Percentiles rank a stretch among this genome's conserved stretches.
Evolutionary conservation across 2,113 vertebrate species (phyloP).

Genomic region (Sporophila hypoxantha): DNA sequence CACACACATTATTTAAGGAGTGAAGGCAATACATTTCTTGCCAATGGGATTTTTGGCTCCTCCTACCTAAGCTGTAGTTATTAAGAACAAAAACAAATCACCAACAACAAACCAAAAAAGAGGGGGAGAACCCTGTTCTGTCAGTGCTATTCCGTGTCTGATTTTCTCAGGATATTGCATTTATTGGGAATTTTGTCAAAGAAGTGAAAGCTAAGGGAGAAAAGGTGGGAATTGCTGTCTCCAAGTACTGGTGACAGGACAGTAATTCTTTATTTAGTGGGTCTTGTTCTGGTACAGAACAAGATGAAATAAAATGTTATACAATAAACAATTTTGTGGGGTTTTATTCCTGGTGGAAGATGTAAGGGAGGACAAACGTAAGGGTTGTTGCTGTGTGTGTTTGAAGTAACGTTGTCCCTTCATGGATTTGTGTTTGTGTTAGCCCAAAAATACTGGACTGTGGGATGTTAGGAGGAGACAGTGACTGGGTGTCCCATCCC

Average conservation of each 20-base stretch:
- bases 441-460: neutral
- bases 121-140: rapidly evolving
- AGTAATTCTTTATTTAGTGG: neutral
- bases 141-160: neutral
- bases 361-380: neutral
- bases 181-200: neutral
- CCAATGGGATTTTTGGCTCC: neutral
- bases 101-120: neutral
- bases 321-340: neutral
- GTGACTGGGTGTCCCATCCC: neutral
- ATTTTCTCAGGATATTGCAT: neutral
- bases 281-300: neutral
- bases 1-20: neutral
- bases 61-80: neutral
- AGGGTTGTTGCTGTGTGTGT: rapidly evolving
- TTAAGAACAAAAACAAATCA: neutral
- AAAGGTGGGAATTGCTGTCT: neutral
- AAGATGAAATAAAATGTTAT: neutral
- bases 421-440: neutral
- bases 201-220: neutral
- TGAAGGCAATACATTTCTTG: neutral
- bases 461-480: neutral
- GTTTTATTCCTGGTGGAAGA: neutral
- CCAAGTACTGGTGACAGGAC: neutral
- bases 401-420: neutral